Conservation (phyloP, 2,797 vertebrate species). For the Dendrocincla tyrannina region DNA sequence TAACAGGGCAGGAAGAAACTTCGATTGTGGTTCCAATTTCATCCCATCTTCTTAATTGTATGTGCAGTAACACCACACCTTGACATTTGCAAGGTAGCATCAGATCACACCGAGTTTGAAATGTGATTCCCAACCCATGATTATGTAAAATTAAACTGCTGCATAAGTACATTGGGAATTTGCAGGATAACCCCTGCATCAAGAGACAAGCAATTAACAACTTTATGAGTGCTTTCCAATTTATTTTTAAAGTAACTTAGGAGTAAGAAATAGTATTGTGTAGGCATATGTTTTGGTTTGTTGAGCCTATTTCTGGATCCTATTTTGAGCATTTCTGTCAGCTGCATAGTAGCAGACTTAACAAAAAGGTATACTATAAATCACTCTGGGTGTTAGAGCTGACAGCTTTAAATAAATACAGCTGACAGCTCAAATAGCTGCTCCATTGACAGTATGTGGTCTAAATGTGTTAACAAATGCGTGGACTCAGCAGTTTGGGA, state of each 20-base stretch:
- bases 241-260: not conserved
- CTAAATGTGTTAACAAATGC: conserved; percentile 56
- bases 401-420: conserved; percentile 65
- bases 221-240: not conserved
- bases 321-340: conserved; percentile 22
- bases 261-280: not conserved
- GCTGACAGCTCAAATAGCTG: conserved; percentile 63
- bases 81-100: conserved; percentile 63
- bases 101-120: conserved; percentile 76
- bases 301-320: not conserved
- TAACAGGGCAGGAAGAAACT: conserved; percentile 67
- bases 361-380: conserved; percentile 53
- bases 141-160: conserved; percentile 71
- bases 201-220: not conserved
- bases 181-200: not conserved
- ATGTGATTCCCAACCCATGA: conserved; percentile 70
- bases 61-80: conserved; percentile 76
- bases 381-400: conserved; percentile 40
- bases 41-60: conserved; percentile 79
- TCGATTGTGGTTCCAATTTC: conserved; percentile 73
- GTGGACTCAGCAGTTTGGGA: conserved; percentile 49
- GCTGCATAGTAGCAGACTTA: conserved; percentile 16
- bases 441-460: conserved; percentile 36
- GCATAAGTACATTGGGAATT: conserved; percentile 19
- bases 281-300: not conserved